Conservation (phyloP, 2,797 vertebrate genomes). For the Sebastes aleutianus region DNA sequence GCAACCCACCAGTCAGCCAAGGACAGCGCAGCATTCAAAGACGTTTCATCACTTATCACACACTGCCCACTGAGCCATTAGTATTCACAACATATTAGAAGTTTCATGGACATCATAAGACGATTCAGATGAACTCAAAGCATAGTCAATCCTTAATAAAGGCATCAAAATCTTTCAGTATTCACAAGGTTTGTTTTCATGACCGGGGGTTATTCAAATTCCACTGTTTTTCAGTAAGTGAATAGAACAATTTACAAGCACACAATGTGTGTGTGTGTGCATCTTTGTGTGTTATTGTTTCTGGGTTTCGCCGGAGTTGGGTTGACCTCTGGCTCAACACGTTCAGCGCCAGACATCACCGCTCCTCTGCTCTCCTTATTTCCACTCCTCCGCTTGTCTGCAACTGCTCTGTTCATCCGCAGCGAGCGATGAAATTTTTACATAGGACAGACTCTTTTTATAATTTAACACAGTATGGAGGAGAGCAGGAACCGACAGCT, state of each 20-base stretch:
- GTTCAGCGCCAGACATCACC: conserved; percentile 71
- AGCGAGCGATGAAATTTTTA: conserved; percentile 70
- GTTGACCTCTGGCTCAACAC: conserved; percentile 74
- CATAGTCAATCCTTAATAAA: conserved; percentile 66
- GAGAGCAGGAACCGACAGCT: conserved; percentile 24
- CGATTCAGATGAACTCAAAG: conserved; percentile 67
- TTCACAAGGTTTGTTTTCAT: conserved; percentile 74
- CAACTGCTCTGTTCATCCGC: conserved; percentile 64
- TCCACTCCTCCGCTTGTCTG: conserved; percentile 75
- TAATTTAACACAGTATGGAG: conserved; percentile 53
- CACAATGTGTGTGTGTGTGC: conserved; percentile 20
- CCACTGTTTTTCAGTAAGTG: conserved; percentile 48
- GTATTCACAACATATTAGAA: conserved; percentile 70
- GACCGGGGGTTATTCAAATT: conserved; percentile 68
- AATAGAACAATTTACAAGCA: conserved; percentile 59
- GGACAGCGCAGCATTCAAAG: conserved; percentile 71
- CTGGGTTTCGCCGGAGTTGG: conserved; percentile 58
- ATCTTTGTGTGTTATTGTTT: conserved; percentile 63
- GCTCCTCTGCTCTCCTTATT: conserved; percentile 72
- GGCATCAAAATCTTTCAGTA: conserved; percentile 66
- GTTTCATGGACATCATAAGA: conserved; percentile 74
- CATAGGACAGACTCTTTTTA: conserved; percentile 57
- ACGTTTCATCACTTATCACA: conserved; percentile 72
- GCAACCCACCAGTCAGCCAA: conserved; percentile 69
- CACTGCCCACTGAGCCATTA: conserved; percentile 69